Evolutionary conservation across 2,113 vertebrate genomes (phyloP).

Genomic region (Origma solitaria): DNA sequence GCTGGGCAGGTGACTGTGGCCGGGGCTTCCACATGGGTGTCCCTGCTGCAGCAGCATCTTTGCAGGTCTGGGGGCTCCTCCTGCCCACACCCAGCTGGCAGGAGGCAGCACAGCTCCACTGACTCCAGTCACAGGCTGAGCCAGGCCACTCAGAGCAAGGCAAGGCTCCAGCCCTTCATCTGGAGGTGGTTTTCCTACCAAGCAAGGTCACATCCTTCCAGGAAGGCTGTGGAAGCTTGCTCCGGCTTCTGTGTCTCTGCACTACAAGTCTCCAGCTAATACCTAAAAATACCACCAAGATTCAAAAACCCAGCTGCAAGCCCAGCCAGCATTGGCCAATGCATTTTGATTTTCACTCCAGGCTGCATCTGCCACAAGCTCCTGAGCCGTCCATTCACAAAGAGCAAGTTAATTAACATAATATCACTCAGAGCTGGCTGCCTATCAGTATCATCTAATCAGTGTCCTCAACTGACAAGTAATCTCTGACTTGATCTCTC

Average conservation of each 20-base stretch:
- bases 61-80: background rate
- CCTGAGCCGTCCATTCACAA: background rate
- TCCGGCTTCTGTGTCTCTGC: background rate
- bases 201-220: background rate
- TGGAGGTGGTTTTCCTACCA: background rate
- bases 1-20: fast-evolving
- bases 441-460: conserved; percentile 57
- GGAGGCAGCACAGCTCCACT: background rate
- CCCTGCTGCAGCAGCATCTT: background rate
- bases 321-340: background rate
- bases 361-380: background rate
- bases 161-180: background rate
- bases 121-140: background rate
- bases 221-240: background rate
- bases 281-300: background rate
- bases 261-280: background rate
- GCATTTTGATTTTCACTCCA: background rate
- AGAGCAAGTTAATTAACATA: conserved; percentile 25
- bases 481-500: conserved; percentile 56
- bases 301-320: background rate
- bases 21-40: background rate
- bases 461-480: conserved; percentile 55
- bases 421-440: conserved; percentile 46
- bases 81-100: background rate
- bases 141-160: background rate